Evolutionary conservation across 2,888 invertebrate species (phyloP).

Genomic region (Scrobipalpa costella): DNA sequence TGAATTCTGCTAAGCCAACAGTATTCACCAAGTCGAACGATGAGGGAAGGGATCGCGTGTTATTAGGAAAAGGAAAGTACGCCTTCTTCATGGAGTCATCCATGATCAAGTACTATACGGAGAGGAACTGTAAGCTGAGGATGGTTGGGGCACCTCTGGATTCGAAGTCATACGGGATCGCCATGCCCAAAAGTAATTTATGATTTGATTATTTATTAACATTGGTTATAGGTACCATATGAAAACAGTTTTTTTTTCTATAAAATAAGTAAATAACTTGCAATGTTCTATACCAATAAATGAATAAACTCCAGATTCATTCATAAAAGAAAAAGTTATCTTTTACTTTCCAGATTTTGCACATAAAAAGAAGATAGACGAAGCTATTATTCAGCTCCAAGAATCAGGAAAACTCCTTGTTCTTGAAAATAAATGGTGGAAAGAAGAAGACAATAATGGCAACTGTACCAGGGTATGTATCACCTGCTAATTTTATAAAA

Average conservation of each 20-base stretch:
- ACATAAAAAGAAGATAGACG: slow-evolving; percentile 87
- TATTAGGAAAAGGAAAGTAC: slow-evolving; percentile 86
- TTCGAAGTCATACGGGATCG: slow-evolving; percentile 91
- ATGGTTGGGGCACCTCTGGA: slow-evolving; percentile 91
- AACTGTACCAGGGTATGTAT: slow-evolving; percentile 49
- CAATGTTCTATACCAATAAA: too few species aligned
- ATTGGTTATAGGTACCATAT: too few species aligned
- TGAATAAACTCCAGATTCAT: too few species aligned
- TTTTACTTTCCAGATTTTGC: slow-evolving; percentile 81
- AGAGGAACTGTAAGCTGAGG: slow-evolving; percentile 89
- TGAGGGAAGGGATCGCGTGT: slow-evolving; percentile 92
- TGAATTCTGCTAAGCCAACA: slow-evolving; percentile 90
- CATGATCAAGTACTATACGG: slow-evolving; percentile 93
- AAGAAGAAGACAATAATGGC: slow-evolving; percentile 79
- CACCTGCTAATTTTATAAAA: background rate
- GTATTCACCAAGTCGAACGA: slow-evolving; percentile 89
- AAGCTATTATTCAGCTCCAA: slow-evolving; percentile 92
- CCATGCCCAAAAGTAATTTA: slow-evolving; percentile 87
- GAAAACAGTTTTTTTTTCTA: too few species aligned
- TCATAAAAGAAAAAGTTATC: slow-evolving; percentile 43
- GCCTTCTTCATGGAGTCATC: slow-evolving; percentile 99
- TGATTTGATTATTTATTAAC: background rate
- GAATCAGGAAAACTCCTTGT: slow-evolving; percentile 89
- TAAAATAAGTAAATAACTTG: too few species aligned
- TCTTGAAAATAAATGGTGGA: slow-evolving; percentile 96